A percentile compares a stretch with the other conserved stretches of the same genome.
These are phyloP conservation scores for Artibeus jamaicensis DNA, from an alignment of 2,797 vertebrate genomes.

Conservation along the genomic window DNA sequence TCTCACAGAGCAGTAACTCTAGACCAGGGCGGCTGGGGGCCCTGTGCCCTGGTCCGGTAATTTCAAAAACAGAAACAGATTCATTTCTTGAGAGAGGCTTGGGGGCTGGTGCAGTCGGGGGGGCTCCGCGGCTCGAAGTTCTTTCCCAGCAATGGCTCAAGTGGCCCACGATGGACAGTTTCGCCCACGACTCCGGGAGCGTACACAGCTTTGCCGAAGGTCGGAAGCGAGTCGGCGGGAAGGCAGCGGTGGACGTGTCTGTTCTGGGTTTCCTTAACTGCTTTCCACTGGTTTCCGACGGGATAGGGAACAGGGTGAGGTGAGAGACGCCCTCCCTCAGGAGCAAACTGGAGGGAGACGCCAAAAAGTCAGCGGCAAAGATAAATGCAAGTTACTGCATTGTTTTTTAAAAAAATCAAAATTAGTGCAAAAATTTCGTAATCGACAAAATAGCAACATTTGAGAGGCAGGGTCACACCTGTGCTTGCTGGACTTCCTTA, in stretches of 20 bases:
- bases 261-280: neutral
- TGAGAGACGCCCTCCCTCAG: fast-evolving
- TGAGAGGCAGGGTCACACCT: neutral
- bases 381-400: neutral
- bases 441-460: neutral
- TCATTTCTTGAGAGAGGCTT: neutral
- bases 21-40: neutral
- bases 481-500: fast-evolving
- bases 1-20: neutral
- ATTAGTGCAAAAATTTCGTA: neutral
- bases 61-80: neutral
- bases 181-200: fast-evolving
- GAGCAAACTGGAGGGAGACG: neutral
- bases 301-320: neutral
- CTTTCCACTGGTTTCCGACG: neutral
- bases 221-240: neutral
- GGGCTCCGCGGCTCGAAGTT: fast-evolving
- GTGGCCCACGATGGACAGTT: fast-evolving
- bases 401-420: neutral
- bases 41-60: neutral
- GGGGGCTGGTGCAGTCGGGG: neutral
- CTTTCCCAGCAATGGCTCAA: fast-evolving
- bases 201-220: neutral
- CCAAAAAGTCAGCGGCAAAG: neutral
- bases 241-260: neutral